phyloP scores from a whole-genome alignment of 2,888 invertebrate genomes.

The Tinea trinotella region DNA sequence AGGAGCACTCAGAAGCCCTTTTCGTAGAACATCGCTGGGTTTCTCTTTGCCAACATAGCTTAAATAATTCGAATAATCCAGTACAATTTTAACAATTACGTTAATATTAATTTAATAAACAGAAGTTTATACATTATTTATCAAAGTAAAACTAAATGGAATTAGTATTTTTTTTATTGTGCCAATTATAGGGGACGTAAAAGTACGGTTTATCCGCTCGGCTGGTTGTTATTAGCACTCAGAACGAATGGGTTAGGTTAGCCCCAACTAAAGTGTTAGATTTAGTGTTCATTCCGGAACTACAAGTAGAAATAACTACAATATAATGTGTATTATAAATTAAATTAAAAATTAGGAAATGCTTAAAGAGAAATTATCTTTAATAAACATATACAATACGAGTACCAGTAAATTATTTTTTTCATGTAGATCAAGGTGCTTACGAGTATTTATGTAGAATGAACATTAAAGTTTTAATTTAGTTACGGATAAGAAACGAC shows the following conservation, averaged over 20 bases:
- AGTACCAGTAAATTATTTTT: too few relatives aligned
- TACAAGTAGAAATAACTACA: neutral
- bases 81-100: neutral
- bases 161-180: neutral
- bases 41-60: slow-evolving; percentile 8
- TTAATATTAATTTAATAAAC: neutral
- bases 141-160: neutral
- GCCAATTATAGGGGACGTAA: neutral
- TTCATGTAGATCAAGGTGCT: too few relatives aligned
- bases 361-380: too few relatives aligned
- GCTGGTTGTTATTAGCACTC: neutral
- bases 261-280: neutral
- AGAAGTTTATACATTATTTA: neutral
- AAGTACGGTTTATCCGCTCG: neutral
- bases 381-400: too few relatives aligned
- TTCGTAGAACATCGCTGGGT: slow-evolving; percentile 33
- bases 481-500: too few relatives aligned
- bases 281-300: neutral
- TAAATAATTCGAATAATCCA: slow-evolving; percentile 7
- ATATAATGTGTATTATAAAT: too few relatives aligned
- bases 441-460: too few relatives aligned
- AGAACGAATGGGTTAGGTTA: neutral
- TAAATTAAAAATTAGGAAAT: too few relatives aligned
- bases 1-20: slow-evolving; percentile 52
- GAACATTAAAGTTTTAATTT: too few relatives aligned